Base-by-base conservation (phyloP, 2,888 invertebrate species). In the Macroteleia sp. region DNA sequence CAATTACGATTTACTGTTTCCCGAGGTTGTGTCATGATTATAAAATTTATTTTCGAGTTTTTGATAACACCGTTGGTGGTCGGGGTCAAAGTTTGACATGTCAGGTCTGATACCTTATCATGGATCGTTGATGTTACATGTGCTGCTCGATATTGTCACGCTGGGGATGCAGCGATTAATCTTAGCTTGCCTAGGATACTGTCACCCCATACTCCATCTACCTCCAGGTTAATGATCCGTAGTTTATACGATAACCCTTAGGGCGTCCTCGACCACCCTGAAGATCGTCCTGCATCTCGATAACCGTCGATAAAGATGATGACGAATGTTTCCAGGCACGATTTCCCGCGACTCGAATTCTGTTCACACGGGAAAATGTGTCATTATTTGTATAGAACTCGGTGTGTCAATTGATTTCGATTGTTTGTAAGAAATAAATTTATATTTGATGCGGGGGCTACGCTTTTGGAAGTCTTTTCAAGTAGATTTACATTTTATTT, bases 191-290 rank as follows among this genome's bases (percentile, higher is more conserved):
- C 75, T 73, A 62, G 81, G 78, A 83, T 79, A 80, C 78, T 73
- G 75, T 80, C 82, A 69, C 76, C 75, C 70, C 77, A 48, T 52
- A 54, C 76, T 52, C 66, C 20, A 59, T 48, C 41, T 22, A 80
- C 82, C 81, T 81, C 73, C 86, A 85, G 89, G 90, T 90, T 91
- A 91, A 91, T 91, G 91, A 91, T 91, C 91, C 90, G 91, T 91
- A 87, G 86, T 83, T 83, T 87, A 83, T 82, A 86, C 88, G 91
- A 91, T 91, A 91, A 91, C 90, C 89, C 83, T 57, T 16, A 39
- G 64, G 54, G 52, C 74, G 30, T 64, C 48, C 46, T 78, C 78
- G 78, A 78, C 78, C 78, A 75, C 70, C 74, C 78, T 42, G 74
- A 56, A 62, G 69, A 56, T 32, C 46, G 17, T 28, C 44, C 59